Evolutionary conservation across 2,113 vertebrate genomes (phyloP).

Genomic region (Varanus komodoensis): DNA sequence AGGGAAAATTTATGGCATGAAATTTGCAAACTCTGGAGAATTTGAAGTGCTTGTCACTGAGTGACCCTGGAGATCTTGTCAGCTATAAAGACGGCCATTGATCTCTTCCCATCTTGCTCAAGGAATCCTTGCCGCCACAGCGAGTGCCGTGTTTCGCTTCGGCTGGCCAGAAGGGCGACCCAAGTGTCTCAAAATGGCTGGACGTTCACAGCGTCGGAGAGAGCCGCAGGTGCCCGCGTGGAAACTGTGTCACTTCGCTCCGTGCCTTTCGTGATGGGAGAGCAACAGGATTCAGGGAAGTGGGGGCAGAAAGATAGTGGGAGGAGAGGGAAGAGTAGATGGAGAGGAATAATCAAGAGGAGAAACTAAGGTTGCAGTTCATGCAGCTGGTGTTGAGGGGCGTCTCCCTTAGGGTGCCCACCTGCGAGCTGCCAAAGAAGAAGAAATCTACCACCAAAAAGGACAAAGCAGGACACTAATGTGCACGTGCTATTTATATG

Average conservation of each 20-base stretch:
- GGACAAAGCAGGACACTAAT: too few relatives aligned
- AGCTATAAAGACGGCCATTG: slow-evolving; percentile 13
- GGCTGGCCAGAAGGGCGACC: background rate
- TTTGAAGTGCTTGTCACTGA: background rate
- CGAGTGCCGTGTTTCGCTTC: background rate
- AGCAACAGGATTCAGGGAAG: background rate
- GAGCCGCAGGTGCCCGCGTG: background rate
- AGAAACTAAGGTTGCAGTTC: background rate
- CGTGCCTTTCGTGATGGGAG: background rate
- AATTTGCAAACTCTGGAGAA: slow-evolving; percentile 33
- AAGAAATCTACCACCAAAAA: too few relatives aligned
- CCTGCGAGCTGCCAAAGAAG: background rate
- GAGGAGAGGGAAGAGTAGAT: background rate
- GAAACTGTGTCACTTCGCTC: background rate
- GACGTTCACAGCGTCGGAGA: background rate
- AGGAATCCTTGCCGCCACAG: slow-evolving; percentile 6
- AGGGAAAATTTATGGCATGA: slow-evolving; percentile 44
- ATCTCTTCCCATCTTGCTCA: slow-evolving; percentile 17
- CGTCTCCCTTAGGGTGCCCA: background rate
- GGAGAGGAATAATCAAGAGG: background rate
- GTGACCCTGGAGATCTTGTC: background rate
- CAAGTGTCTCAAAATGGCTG: background rate
- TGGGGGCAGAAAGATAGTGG: background rate
- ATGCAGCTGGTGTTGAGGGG: background rate
- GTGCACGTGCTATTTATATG: too few relatives aligned